Evolutionary conservation across 2,113 vertebrate genomes (phyloP), one percentile per base, ranked within the genome.

Genomic region (Bucco capensis): DNA sequence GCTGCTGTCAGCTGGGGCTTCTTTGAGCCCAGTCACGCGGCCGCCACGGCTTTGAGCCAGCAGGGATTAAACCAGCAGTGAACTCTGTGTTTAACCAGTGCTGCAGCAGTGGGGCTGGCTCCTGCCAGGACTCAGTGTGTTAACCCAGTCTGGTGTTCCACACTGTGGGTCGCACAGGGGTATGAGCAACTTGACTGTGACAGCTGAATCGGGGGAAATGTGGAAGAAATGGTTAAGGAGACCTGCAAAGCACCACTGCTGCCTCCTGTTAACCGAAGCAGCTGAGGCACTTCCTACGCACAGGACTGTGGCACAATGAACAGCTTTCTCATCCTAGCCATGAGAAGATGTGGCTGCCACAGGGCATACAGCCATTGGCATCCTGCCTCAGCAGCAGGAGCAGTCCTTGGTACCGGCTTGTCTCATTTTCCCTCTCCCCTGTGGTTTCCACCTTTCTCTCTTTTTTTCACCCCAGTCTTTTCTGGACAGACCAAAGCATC

Each of bases 311-410:
- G 17, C 27, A 30, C 7, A 0, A 64, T 35, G 5, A 22, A 1
- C 5, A 1, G 54, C 58, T 70, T 53, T 28, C 13, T n/a, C 30
- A 6, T 53, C 66, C 56, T 25, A 27, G 37, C 14, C 16, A 6
- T 9, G 33, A 80, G 78, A 60, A 40, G 65, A 62, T 21, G 60
- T 73, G 28, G 81, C 54, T 57, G 2, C 42, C 8, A 30, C 61
- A 23, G 65, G 81, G 84, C 50, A 21, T 0, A 1, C 0, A 0
- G 73, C 51, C 8, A 2, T 42, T 25, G 80, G 46, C 33, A 14
- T 53, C 33, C 49, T 15, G 24, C 25, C 40, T 47, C 15, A 24
- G 33, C 65, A 38, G 60, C 73, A 53, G 60, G 54, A 60, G 16
- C 7, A 3, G 16, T 40, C 71, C 17, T 12, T 8, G 18, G 14